These are phyloP conservation scores for Drosophila flavopinicola DNA, from an alignment of 2,888 invertebrate species.

Conservation along the genomic window DNA sequence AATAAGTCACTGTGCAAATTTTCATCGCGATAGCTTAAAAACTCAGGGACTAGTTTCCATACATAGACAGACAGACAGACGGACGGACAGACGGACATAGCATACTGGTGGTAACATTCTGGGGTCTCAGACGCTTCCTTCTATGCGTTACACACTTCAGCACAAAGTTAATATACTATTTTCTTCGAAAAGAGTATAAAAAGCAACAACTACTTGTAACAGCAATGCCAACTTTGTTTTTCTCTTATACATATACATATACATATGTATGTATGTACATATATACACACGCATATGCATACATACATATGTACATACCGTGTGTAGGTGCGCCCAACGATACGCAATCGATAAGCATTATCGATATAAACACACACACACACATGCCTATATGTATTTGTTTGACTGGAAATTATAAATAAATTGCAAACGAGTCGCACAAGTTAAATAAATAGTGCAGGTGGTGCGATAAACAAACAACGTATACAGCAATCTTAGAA, in stretches of 20 bases:
- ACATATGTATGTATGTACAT: not conserved
- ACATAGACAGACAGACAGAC: no score
- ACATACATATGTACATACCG: no score
- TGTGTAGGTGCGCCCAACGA: conserved; percentile 16
- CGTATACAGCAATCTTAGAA: conserved; percentile 5
- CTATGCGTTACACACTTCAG: no score
- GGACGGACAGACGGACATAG: no score
- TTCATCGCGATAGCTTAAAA: no score
- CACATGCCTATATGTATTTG: conserved; percentile 1
- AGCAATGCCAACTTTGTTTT: conserved; percentile 44
- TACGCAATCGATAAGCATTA: conserved; percentile 42
- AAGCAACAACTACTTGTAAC: conserved; percentile 31
- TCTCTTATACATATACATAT: not conserved
- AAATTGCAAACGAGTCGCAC: conserved; percentile 27
- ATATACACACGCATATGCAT: not conserved
- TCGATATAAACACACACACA: conserved; percentile 36
- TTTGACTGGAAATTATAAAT: conserved; percentile 21
- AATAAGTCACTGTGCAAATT: no score
- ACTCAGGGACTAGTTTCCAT: no score
- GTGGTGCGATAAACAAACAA: conserved; percentile 25
- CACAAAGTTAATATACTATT: no score
- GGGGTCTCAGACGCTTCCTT: no score
- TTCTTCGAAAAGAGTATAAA: no score
- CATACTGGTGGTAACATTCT: no score
- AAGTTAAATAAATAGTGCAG: conserved; percentile 22